Evolutionary conservation across 2,888 invertebrate genomes (phyloP), one percentile per base, ranked within the genome.

Genomic region (Ectemnius continuus): DNA sequence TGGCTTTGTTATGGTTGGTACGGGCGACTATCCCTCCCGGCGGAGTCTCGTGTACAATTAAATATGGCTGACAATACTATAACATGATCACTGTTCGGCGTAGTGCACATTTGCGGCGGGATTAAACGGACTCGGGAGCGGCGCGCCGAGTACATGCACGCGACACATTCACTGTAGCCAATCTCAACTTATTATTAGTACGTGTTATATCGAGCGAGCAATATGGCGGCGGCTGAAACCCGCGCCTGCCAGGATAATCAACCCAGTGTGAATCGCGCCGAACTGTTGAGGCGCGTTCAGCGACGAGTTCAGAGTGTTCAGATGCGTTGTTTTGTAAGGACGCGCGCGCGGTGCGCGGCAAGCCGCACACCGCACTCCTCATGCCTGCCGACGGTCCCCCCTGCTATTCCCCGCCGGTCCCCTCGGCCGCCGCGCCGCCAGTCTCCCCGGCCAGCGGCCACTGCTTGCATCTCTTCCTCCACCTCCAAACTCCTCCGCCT

Each of bases 241-340:
- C 84, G 70, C 84, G 77, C 81, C 77, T 76, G 74, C 76, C 75
- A 81, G 80, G 78, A 81, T 82, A 83, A 83, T 84, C 82, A 83
- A 84, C 84, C 78, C 78, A 75, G 67, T 81, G 79, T 79, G 84
- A 82, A 84, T 81, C 82, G 81, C 80, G 80, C 79, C 80, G 86
- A 83, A 84, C 84, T 85, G 86, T 87, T 86, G 85, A 85, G 76
- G 80, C 77, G 81, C 84, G 84, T 86, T 86, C 86, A 84, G 84
- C 79, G 79, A 80, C 84, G 86, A 80, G 84, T 87, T 86, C 84
- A 84, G 85, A 83, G 79, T 85, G 85, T 86, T 87, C 86, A 86
- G 80, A 81, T 82, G 79, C 84, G 86, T 85, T 84, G 84, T 87
- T 85, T 86, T 84, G 84, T 84, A 85, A 84, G 82, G 84, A 84